Conservation (phyloP, 2,888 invertebrate species). For the Xanthia icteritia region DNA sequence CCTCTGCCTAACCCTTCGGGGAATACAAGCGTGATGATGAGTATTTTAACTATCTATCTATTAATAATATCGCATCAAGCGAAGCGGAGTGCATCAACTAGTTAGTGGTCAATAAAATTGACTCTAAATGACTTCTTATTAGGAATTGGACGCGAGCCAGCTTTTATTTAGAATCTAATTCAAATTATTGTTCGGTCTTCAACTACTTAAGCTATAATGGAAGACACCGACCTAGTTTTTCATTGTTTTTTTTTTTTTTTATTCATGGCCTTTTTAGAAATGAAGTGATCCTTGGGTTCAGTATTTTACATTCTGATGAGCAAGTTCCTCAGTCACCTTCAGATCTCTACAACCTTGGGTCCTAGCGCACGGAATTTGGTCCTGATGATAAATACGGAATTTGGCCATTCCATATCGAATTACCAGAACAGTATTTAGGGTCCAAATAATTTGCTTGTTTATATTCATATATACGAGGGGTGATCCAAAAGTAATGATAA, state of each 20-base stretch:
- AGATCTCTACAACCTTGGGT: background rate
- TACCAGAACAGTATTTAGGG: background rate
- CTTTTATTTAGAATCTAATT: slow-evolving; percentile 12
- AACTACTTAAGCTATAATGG: background rate
- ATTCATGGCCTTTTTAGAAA: background rate
- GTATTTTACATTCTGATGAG: background rate
- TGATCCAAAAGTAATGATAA: too few species aligned
- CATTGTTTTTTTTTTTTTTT: background rate
- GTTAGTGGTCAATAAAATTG: slow-evolving; percentile 31
- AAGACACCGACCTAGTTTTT: slow-evolving; percentile 10
- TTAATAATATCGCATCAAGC: background rate
- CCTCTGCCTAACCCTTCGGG: too few species aligned
- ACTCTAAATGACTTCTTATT: slow-evolving; percentile 25
- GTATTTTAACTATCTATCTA: too few species aligned
- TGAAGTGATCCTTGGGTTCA: background rate
- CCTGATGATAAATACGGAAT: background rate
- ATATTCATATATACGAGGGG: too few species aligned
- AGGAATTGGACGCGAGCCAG: slow-evolving; percentile 43
- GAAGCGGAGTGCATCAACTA: background rate
- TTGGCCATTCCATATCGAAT: background rate
- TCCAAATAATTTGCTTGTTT: background rate
- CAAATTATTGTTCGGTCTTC: slow-evolving; percentile 20
- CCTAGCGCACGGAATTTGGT: background rate
- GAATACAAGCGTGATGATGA: background rate
- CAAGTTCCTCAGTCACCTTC: background rate